Conservation (phyloP, 2,797 vertebrate genomes). For the Heteromormyrus szaboi region DNA sequence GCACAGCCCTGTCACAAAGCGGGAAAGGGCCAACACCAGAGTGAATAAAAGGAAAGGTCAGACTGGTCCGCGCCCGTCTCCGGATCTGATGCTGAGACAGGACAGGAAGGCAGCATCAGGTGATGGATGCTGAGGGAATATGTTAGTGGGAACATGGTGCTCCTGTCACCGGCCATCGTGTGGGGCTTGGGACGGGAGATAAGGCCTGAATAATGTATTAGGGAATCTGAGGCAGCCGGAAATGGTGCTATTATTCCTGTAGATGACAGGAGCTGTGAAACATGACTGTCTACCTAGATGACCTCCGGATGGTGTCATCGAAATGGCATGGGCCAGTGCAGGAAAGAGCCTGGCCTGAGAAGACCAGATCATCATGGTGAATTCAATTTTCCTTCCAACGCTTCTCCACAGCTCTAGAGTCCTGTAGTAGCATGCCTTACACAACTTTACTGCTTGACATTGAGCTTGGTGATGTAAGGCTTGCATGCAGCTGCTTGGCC, state of each 20-base stretch:
- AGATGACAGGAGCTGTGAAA: constrained; percentile 12
- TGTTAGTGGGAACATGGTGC: background rate
- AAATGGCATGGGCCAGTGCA: background rate
- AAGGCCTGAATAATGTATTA: constrained; percentile 26
- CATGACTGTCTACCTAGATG: background rate
- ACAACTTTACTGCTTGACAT: too few relatives aligned
- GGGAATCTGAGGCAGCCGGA: background rate
- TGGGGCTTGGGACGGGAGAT: background rate
- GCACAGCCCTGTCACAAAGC: background rate
- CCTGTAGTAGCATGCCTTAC: too few relatives aligned
- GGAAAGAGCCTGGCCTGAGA: background rate
- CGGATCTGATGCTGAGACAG: background rate
- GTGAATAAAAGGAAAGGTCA: background rate
- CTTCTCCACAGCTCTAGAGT: background rate
- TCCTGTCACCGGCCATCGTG: constrained; percentile 5
- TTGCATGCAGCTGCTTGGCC: too few relatives aligned
- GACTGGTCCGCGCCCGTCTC: background rate
- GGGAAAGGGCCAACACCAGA: background rate
- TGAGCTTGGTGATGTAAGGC: too few relatives aligned
- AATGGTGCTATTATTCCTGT: constrained; percentile 11
- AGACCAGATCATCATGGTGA: background rate
- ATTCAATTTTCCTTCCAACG: background rate
- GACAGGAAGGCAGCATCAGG: background rate
- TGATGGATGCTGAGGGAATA: constrained; percentile 4
- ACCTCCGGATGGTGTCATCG: background rate